Evolutionary conservation across 2,888 invertebrate genomes (phyloP).

Genomic region (Mimachlamys varia): DNA sequence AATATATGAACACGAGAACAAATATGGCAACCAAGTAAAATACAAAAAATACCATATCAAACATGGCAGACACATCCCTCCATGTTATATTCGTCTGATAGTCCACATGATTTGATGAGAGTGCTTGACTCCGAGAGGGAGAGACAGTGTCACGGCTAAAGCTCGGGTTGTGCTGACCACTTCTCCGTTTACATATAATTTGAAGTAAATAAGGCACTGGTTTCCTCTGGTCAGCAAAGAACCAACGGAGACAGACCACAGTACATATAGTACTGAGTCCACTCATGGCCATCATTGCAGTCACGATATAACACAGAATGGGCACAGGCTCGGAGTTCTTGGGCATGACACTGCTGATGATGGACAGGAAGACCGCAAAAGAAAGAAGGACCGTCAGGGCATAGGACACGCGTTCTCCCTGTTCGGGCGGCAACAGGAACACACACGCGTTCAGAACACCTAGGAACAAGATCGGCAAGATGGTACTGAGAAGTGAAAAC

Average conservation of each 20-base stretch:
- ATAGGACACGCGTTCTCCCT: slow-evolving; percentile 48
- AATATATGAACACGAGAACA: slow-evolving; percentile 7
- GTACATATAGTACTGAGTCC: slow-evolving; percentile 41
- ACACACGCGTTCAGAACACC: slow-evolving; percentile 47
- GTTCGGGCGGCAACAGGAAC: slow-evolving; percentile 44
- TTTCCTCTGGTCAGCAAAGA: slow-evolving; percentile 29
- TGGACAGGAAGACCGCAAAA: slow-evolving; percentile 50
- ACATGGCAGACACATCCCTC: background rate
- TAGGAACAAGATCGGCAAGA: slow-evolving; percentile 45
- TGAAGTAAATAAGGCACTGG: slow-evolving; percentile 38
- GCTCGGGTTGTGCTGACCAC: background rate
- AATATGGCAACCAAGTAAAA: background rate
- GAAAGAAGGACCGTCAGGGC: slow-evolving; percentile 48
- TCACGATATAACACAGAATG: slow-evolving; percentile 44
- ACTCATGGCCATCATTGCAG: slow-evolving; percentile 43
- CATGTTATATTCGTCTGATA: background rate
- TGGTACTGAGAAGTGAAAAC: slow-evolving; percentile 44
- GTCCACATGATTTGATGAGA: background rate
- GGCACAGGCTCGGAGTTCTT: slow-evolving; percentile 49
- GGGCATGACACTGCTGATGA: slow-evolving; percentile 47
- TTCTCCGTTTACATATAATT: background rate
- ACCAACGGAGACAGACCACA: slow-evolving; percentile 40
- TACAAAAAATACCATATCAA: slow-evolving; percentile 10
- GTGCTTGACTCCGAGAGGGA: background rate
- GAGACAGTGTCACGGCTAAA: background rate